Conservation (phyloP, 2,888 invertebrate genomes). For the Subacronicta megacephala region DNA sequence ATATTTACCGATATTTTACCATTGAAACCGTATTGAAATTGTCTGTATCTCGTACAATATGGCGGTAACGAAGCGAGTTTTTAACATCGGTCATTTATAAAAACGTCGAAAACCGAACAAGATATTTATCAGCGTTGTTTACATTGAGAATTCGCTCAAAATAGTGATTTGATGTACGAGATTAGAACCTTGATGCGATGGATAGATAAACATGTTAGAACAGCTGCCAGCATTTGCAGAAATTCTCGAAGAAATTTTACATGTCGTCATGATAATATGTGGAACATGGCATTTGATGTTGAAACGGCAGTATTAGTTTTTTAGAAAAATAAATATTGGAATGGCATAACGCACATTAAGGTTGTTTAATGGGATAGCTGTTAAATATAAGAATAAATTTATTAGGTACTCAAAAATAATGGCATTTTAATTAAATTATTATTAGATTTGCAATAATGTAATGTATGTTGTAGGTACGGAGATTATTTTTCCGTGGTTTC, state of each 20-base stretch:
- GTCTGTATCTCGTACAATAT: slow-evolving; percentile 1
- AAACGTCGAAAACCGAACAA: slow-evolving; percentile 23
- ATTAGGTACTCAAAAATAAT: too few species aligned
- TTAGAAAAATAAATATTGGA: neutral
- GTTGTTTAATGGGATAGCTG: too few species aligned
- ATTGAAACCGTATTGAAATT: neutral
- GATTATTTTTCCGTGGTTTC: too few species aligned
- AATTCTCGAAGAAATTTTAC: slow-evolving; percentile 12
- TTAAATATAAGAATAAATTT: too few species aligned
- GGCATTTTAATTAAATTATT: too few species aligned
- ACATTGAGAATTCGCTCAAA: slow-evolving; percentile 29
- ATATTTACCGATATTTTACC: neutral
- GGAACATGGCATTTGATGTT: neutral
- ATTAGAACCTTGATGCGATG: slow-evolving; percentile 30
- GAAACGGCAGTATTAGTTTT: neutral
- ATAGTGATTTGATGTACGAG: slow-evolving; percentile 38
- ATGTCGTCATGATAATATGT: slow-evolving; percentile 11
- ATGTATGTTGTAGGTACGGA: too few species aligned
- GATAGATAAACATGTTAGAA: slow-evolving; percentile 33
- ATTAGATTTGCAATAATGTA: too few species aligned
- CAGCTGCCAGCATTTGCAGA: slow-evolving; percentile 28
- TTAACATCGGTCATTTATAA: slow-evolving; percentile 39
- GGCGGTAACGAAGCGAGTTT: slow-evolving; percentile 9
- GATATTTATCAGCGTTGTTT: slow-evolving; percentile 34
- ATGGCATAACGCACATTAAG: too few species aligned